Percentiles rank a stretch among this genome's conserved stretches.
Conservation (phyloP, 2,888 invertebrate species). For the Mesoligia furuncula region DNA sequence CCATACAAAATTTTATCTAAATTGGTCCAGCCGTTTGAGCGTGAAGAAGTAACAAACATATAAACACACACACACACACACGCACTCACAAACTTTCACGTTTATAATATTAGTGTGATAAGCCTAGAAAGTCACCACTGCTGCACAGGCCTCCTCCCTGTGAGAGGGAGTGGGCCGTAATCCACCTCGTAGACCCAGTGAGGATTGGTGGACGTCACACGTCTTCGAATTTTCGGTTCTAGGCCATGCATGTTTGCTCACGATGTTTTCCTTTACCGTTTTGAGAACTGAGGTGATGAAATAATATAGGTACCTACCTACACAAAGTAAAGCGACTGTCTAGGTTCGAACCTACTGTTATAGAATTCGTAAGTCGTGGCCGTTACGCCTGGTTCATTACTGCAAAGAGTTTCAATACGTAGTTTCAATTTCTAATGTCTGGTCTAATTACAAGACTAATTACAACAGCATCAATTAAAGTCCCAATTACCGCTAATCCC, state of each 20-base stretch:
- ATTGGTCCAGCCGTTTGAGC: too few relatives aligned
- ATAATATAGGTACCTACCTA: too few relatives aligned
- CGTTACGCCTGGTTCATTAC: too few relatives aligned
- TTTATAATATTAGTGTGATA: too few relatives aligned
- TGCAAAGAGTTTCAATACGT: neutral
- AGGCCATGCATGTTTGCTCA: neutral
- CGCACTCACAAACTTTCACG: too few relatives aligned
- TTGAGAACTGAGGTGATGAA: neutral
- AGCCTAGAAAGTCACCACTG: neutral
- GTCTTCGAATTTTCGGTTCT: neutral
- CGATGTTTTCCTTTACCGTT: neutral
- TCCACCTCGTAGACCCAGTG: neutral
- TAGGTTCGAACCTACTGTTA: too few relatives aligned
- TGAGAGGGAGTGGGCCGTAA: neutral
- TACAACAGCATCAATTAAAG: conserved; percentile 6
- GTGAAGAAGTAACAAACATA: too few relatives aligned
- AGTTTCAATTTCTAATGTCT: neutral
- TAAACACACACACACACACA: too few relatives aligned
- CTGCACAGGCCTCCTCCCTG: neutral
- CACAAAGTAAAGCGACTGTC: too few relatives aligned
- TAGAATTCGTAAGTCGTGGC: too few relatives aligned
- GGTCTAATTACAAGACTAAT: conserved; percentile 1
- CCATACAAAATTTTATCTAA: too few relatives aligned
- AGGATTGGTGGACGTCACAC: neutral
- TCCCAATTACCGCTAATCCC: conserved; percentile 14